Conservation (phyloP, 2,888 invertebrate species). For the Limnephilus lunatus region DNA sequence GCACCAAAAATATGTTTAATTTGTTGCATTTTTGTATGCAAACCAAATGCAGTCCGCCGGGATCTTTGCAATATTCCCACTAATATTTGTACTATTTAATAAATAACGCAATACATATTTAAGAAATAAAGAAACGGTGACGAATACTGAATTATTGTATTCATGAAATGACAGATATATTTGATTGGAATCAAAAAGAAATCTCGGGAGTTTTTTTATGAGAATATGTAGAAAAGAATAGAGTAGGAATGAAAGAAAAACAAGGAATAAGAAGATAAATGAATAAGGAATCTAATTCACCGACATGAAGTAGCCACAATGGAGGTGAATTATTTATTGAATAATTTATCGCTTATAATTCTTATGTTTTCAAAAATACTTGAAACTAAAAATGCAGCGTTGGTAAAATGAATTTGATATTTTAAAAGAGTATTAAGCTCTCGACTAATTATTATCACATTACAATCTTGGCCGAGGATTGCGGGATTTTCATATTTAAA, state of each 20-base stretch:
- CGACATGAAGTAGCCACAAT: not conserved
- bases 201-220: not conserved
- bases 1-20: not conserved
- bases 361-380: not conserved
- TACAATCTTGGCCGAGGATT: not conserved
- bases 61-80: not conserved
- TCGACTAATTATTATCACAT: not conserved
- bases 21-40: not conserved
- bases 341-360: constrained; percentile 1
- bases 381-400: not conserved
- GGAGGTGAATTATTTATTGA: not conserved
- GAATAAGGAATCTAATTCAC: not conserved
- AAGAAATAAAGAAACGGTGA: not conserved
- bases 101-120: not conserved
- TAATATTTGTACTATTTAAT: not conserved
- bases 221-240: not conserved
- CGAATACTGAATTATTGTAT: not conserved
- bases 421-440: not conserved
- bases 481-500: not conserved
- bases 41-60: not conserved
- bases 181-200: not conserved
- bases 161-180: not conserved
- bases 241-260: not conserved
- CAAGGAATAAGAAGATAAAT: not conserved
- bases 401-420: not conserved